Base-by-base conservation (phyloP, 2,113 vertebrate species). In the Rhabdomys dilectus region DNA sequence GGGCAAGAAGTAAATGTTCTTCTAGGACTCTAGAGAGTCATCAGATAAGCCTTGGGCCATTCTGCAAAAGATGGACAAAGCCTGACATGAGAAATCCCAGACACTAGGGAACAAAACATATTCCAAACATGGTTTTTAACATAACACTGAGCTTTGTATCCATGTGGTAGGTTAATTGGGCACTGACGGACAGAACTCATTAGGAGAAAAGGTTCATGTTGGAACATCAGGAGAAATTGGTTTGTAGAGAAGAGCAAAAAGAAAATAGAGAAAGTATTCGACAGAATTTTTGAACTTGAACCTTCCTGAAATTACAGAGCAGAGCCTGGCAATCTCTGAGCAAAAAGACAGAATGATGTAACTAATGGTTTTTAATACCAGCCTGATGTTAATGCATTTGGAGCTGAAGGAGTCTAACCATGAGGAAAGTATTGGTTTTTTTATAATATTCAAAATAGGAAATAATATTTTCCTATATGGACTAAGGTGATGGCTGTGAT, bases 1-100 rank as follows among this genome's bases (percentile, higher is more conserved):
- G 51, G 51, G 51, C 51, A 51, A 51, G 51, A 85, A 84, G 36
- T 29, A 53, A 73, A 75, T 82, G 64, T 39, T 88, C 58, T 91
- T 90, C 66, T 68, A 9, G 4, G 31, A 73, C 66, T 34, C 53
- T 78, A 10, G 45, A 19, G 45, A 92, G 31, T 58, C 53, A 64
- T 85, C 70, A 92, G 85, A 89, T 72, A 92, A 92, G 39, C 21
- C 39, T 58, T 84, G n/a, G 80, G 60, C 12, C 75, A 77, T 92
- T 86, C 80, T 80, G 80, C 84, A 84, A 84, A 84, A 70, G 53
- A 89, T 48, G 24, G 16, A 77, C 75, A 64, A 75, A n/a, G 68
- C 56, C 42, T 77, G 42, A 66, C 73, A 34, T 73, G 70, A 89
- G 70, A 89, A 75, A 58, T 53, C 89, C 91, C n/a, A 90, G 45